These are phyloP conservation scores for Ormia ochracea DNA, from an alignment of 2,888 invertebrate species.

Conservation along the genomic window DNA sequence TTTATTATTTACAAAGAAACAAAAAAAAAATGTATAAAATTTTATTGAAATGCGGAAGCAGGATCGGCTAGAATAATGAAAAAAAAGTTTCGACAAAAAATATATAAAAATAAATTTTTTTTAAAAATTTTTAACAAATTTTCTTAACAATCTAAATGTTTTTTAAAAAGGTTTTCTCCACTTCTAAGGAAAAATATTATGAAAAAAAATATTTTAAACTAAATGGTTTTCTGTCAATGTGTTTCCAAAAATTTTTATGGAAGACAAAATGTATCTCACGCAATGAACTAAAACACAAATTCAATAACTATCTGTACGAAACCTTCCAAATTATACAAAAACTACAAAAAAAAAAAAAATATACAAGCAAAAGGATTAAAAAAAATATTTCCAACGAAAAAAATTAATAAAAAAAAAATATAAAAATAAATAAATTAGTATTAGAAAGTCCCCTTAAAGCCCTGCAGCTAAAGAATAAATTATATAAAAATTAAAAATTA, in stretches of 20 bases:
- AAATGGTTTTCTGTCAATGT: conserved; percentile 54
- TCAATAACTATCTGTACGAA: conserved; percentile 69
- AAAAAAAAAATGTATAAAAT: conserved; percentile 66
- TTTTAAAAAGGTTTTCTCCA: conserved; percentile 19
- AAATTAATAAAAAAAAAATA: background rate
- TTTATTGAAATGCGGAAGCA: conserved; percentile 75
- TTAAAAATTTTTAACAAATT: conserved; percentile 49
- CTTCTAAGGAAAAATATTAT: background rate
- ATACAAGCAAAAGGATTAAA: conserved; percentile 30
- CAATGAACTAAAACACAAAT: conserved; percentile 34
- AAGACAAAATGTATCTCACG: conserved; percentile 60
- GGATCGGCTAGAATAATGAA: conserved; percentile 76
- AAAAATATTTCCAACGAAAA: conserved; percentile 15
- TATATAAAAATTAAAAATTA: conserved; percentile 2
- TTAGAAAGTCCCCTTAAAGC: conserved; percentile 46
- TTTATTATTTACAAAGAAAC: conserved; percentile 26
- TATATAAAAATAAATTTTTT: conserved; percentile 37
- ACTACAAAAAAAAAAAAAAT: no score
- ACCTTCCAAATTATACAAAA: conserved; percentile 68
- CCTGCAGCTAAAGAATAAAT: conserved; percentile 58
- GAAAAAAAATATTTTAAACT: conserved; percentile 31
- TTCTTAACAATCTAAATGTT: conserved; percentile 5
- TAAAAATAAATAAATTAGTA: conserved; percentile 6
- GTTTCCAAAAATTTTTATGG: conserved; percentile 48
- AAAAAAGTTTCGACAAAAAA: conserved; percentile 53